Base-by-base conservation (phyloP, 1,140 invertebrate genomes). In the Ips nitidus region DNA sequence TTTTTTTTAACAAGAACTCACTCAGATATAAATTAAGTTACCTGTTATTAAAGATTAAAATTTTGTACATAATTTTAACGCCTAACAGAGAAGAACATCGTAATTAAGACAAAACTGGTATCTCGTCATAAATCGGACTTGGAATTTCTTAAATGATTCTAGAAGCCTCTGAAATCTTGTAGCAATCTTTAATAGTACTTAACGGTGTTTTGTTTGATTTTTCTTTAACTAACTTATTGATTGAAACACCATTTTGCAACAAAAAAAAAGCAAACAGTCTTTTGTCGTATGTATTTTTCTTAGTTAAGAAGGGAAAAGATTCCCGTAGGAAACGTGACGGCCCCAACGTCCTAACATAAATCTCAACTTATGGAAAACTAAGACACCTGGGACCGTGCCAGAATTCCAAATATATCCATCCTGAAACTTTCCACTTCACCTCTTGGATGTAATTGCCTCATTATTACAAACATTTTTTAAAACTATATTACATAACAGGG, bases 401-500 rank as follows among this genome's bases (percentile, higher is more conserved):
- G 2, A 5, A 55, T 5, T 22, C 38, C 37, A 58, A 58, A 58
- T 39, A 58, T 55, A 22, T 55, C 36, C 45, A 6, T 50, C 6
- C 45, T 22, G 45, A 55, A 55, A 55, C 52, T 55, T 55, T 55
- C 37, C 6, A 55, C 52, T 55, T 55, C 2, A 36, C 52, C 22
- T 22, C 22, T 22, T 22, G 22, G 22, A 22, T 22, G 22, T 22
- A 22, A 22, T 22, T 22, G 22, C 22, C 22, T 22, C 22, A 22
- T 22, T 22, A 22, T 22, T 22, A 22, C 22, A 22, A 22, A 22
- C 22, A 22, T 22, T 22, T 22, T 22, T 22, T 22, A 22, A 22
- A 22, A 22, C 22, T 22, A 22, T 22, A 22, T 22, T 66, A 68
- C 70, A 68, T 67, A 3, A 72, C 64, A 41, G 71, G 71, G 52